Percentiles rank a stretch among this genome's conserved stretches.
Evolutionary conservation across 2,113 vertebrate genomes (phyloP).

Genomic region (Percopsis transmontana): DNA sequence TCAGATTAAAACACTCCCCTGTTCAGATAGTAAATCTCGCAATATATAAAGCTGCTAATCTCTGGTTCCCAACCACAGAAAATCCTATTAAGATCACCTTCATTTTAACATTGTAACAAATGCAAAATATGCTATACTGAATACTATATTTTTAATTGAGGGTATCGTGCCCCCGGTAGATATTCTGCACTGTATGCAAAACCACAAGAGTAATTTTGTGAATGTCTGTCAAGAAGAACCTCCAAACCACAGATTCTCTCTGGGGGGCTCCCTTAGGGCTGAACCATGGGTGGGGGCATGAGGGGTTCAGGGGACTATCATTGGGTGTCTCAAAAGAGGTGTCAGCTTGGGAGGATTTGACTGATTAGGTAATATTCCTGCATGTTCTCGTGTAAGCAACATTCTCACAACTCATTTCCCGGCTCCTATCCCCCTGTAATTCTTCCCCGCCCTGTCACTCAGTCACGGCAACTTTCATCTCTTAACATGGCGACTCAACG

Average conservation of each 20-base stretch:
- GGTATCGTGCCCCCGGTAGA: constrained; percentile 67
- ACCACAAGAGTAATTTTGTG: constrained; percentile 70
- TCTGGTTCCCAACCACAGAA: constrained; percentile 78
- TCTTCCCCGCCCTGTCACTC: constrained; percentile 68
- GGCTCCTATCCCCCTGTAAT: constrained; percentile 73
- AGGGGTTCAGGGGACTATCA: constrained; percentile 56
- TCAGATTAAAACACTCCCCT: constrained; percentile 76
- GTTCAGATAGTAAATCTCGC: constrained; percentile 61
- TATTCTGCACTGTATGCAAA: constrained; percentile 72
- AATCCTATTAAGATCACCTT: constrained; percentile 85
- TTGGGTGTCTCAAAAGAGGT: constrained; percentile 71
- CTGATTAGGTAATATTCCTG: constrained; percentile 82
- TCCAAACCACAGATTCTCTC: constrained; percentile 67
- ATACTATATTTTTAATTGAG: constrained; percentile 77
- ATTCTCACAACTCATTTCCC: constrained; percentile 74
- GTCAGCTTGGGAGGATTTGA: constrained; percentile 82
- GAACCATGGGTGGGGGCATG: constrained; percentile 61
- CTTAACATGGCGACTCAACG: constrained; percentile 71
- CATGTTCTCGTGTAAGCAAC: constrained; percentile 82
- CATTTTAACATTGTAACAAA: constrained; percentile 78
- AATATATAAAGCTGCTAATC: constrained; percentile 81
- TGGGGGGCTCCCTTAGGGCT: constrained; percentile 75
- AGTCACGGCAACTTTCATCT: constrained; percentile 71
- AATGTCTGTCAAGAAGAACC: constrained; percentile 73
- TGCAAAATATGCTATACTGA: constrained; percentile 80